These are phyloP conservation scores for Pelodytes ibericus DNA, from an alignment of 2,797 vertebrate genomes.

Conservation along the genomic window DNA sequence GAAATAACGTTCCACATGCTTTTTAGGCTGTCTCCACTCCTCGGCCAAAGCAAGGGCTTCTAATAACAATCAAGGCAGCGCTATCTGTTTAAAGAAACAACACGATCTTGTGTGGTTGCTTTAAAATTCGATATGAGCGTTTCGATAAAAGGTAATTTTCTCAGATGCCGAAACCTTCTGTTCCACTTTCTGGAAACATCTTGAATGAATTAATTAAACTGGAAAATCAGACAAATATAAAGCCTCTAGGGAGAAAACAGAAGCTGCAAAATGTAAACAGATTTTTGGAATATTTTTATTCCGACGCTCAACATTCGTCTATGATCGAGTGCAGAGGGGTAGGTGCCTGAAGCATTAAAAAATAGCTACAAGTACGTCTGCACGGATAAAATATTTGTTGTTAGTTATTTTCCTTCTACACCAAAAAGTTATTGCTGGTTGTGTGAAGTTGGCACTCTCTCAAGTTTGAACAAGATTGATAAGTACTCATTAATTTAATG, in stretches of 20 bases:
- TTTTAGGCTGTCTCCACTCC: too few species aligned
- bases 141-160: conserved; percentile 5
- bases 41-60: too few species aligned
- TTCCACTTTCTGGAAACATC: conserved; percentile 13
- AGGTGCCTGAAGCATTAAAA: background rate
- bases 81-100: too few species aligned
- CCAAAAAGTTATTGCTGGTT: too few species aligned
- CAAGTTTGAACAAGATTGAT: too few species aligned
- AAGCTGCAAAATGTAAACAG: background rate
- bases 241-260: conserved; percentile 13
- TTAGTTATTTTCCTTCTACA: too few species aligned
- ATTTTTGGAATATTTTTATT: background rate
- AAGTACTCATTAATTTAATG: too few species aligned
- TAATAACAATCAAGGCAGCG: too few species aligned
- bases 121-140: background rate
- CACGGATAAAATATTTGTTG: background rate
- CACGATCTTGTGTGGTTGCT: too few species aligned
- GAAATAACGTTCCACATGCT: too few species aligned
- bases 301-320: background rate
- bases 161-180: conserved; percentile 12
- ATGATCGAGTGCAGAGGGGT: background rate
- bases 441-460: too few species aligned
- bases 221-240: conserved; percentile 22
- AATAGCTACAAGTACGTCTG: background rate
- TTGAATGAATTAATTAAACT: conserved; percentile 29